Evolutionary conservation across 2,888 invertebrate genomes (phyloP), one percentile per base, ranked within the genome.

Genomic region (Drosophila putrida): DNA sequence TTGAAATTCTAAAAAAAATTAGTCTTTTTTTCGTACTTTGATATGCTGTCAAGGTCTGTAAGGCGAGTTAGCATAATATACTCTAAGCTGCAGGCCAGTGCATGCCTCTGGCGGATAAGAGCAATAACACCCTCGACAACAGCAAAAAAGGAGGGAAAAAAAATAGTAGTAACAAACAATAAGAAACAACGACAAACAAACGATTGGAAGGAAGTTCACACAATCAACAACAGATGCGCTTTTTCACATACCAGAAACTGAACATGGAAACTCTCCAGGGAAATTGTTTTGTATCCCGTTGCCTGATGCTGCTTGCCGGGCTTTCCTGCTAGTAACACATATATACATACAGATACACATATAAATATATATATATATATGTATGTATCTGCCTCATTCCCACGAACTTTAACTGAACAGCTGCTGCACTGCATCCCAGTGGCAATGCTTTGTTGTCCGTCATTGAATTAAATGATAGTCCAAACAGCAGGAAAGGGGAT

Each of bases 211-310:
- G 86, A 87, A 89, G 89, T 84, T 82, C 88, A 78, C 82, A 88
- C 84, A 88, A 89, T 89, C 86, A 86, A 89, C 88, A 86, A 75
- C 85, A 87, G 89, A 87, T 85, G 85, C 89, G 85, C 82, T 87
- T 87, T 86, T 89, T 89, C 89, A 81, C 85, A 85, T 77, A 83
- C 89, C 81, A 86, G 81, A 82, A 83, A 78, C 88, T 82, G 88
- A 85, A 88, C 88, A 82, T 82, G 88, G 70, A 84, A 82, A 73
- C 82, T 84, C 88, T 88, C 78, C 83, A 80, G 83, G 88, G 88
- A 85, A 83, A 83, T 85, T 85, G 83, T 85, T 88, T 88, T 83
- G 88, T 85, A 71, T 75, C 80, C 61, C 69, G 64, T 54, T 60
- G 49, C 53, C 63, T 47, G 31, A 20, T 20, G 65, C 44, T 69